Conservation (phyloP, 2,113 vertebrate species). For the Camelus bactrianus region DNA sequence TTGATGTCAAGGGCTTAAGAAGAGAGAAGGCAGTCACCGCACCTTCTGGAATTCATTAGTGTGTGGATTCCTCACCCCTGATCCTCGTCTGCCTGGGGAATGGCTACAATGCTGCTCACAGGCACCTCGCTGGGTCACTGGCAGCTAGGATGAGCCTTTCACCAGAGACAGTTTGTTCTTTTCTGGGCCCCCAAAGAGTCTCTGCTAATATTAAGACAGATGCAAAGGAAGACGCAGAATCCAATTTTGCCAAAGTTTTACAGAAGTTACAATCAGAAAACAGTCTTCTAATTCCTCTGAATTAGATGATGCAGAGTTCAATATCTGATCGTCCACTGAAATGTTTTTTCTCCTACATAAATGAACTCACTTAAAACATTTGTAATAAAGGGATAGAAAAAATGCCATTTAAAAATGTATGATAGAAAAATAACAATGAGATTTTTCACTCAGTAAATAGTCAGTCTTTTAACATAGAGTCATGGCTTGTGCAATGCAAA, state of each 20-base stretch:
- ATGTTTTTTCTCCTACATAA: neutral
- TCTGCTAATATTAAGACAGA: neutral
- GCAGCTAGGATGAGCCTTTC: slow-evolving; percentile 1
- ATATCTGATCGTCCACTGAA: no score
- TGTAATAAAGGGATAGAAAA: neutral
- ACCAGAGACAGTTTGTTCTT: neutral
- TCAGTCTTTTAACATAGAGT: neutral
- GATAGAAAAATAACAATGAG: neutral
- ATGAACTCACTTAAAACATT: neutral
- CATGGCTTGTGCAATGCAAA: neutral
- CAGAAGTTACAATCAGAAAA: neutral
- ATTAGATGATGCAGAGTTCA: neutral
- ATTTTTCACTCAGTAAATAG: neutral
- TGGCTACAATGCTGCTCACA: neutral
- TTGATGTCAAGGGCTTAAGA: neutral
- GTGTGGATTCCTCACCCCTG: slow-evolving; percentile 23
- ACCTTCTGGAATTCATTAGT: slow-evolving; percentile 60
- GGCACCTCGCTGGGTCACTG: neutral
- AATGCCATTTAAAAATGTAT: neutral
- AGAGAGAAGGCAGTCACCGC: neutral
- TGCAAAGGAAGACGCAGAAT: neutral
- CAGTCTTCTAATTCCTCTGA: neutral
- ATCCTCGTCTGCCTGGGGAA: neutral
- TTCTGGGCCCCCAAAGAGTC: neutral
- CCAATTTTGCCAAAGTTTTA: neutral